Base-by-base conservation (phyloP, 2,888 invertebrate species). In the Coenonympha arcania region DNA sequence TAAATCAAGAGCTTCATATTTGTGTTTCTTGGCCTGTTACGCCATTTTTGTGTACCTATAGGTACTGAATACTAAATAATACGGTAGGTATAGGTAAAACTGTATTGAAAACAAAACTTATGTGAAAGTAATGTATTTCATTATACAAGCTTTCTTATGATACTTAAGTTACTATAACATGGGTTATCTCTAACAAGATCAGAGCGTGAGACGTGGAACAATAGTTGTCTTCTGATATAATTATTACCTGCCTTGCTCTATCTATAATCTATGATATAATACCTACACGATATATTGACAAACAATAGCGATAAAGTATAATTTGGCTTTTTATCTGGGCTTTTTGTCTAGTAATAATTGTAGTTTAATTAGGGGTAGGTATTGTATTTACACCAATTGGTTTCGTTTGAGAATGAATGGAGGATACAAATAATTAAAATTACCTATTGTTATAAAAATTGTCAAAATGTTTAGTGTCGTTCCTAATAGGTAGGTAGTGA, bases 201-300 rank as follows among this genome's bases (percentile, higher is more conserved):
- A 6, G 9, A 43, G 42, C 42, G 31, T 43, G 42, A 31, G 42
- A 43, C 3, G 20, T 0, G 15, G 13, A 43, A 43, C 43, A 43
- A 43, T 33, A 15, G 20, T 2, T 13, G 30, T 33, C 11, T 30
- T 6, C 20, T 31, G 20, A 43, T 43, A 31, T 43, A 43, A 43
- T 43, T 43, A 31, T 43, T 43, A 31, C 31, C 31, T 43, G 22
- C n/a, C 11, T 31, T n/a, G n/a, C n/a, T n/a, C n/a, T n/a, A n/a
- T n/a, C n/a, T n/a, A 16, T 37, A 26, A 2, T 5, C n/a, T 41
- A 41, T 41, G 41, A 41, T 41, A 41, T 41, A 41, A 41, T 41
- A n/a, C n/a, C n/a, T n/a, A 8, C 18, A 28, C 18, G 41, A 41
- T 41, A 30, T 30, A 30, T 41, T 41, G 30, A 11, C 19, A 18